phyloP scores from a whole-genome alignment of 1,140 invertebrate genomes.

The Pseudobourletiella spinata region DNA sequence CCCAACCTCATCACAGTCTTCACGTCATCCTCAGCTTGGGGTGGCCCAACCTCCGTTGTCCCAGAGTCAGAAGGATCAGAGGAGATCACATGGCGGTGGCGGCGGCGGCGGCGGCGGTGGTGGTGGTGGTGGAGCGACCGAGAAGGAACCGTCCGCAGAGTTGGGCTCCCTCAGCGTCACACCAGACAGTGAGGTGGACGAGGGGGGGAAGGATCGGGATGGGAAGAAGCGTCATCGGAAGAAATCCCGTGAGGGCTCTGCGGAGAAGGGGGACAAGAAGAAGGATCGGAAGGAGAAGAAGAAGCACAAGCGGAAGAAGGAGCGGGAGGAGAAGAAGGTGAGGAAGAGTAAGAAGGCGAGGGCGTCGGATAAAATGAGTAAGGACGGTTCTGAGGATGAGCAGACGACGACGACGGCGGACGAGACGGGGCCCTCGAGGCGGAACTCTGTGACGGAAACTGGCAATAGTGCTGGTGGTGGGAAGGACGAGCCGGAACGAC shows the following conservation, averaged over 20 bases:
- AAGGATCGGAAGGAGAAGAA: constrained; percentile 38
- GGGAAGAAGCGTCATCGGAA: constrained; percentile 44
- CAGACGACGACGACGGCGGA: background rate
- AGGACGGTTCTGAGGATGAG: constrained; percentile 9
- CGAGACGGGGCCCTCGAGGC: background rate
- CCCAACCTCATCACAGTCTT: constrained; percentile 2
- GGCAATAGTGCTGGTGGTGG: constrained; percentile 24
- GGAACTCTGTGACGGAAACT: background rate
- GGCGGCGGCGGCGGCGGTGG: constrained; percentile 9
- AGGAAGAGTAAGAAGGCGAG: constrained; percentile 38
- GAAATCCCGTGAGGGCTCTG: constrained; percentile 37
- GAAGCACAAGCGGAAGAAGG: constrained; percentile 36
- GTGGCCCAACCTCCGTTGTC: constrained; percentile 7
- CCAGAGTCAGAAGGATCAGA: background rate
- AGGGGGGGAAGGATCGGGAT: constrained; percentile 35
- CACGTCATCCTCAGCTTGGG: constrained; percentile 15
- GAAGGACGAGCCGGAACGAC: constrained; percentile 34
- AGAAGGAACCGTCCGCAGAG: constrained; percentile 42
- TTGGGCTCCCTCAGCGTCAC: constrained; percentile 43
- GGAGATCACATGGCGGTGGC: background rate
- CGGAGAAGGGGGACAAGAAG: constrained; percentile 43
- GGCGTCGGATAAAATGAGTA: constrained; percentile 7
- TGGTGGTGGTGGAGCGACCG: constrained; percentile 39
- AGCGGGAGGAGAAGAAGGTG: constrained; percentile 41
- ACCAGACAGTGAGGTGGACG: constrained; percentile 43